A percentile compares a stretch with the other conserved stretches of the same genome.
These are phyloP conservation scores for Meandrusa payeni DNA, from an alignment of 2,888 invertebrate species.

Conservation along the genomic window DNA sequence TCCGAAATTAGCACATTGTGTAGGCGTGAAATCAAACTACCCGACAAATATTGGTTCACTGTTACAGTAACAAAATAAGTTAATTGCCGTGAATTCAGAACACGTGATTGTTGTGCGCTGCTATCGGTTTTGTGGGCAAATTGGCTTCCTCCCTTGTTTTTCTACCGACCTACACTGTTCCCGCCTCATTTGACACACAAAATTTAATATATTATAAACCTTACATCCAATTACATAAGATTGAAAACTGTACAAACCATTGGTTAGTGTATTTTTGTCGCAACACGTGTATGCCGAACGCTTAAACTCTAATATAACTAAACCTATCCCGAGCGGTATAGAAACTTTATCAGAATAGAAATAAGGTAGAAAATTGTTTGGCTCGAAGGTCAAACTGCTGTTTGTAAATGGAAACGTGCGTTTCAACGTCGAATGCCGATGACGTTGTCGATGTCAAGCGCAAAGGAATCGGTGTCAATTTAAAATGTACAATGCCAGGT, in stretches of 20 bases:
- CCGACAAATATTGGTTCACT: conserved; percentile 19
- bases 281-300: conserved; percentile 19
- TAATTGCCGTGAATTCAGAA: conserved; percentile 30
- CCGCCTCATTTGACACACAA: conserved; percentile 34
- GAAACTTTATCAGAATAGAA: not conserved
- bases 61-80: conserved; percentile 27
- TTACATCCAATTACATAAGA: conserved; percentile 20
- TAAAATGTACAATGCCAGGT: conserved; percentile 27
- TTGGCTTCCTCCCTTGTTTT: conserved; percentile 18
- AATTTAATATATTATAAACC: conserved; percentile 21
- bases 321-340: not conserved
- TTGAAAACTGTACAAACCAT: conserved; percentile 12
- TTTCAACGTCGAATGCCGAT: conserved; percentile 23
- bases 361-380: conserved; percentile 3
- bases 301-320: conserved; percentile 5
- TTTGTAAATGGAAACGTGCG: conserved; percentile 13
- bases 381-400: not conserved
- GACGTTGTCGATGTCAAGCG: conserved; percentile 27
- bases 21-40: no score
- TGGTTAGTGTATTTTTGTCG: not conserved
- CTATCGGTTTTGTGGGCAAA: conserved; percentile 7
- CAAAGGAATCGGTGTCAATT: conserved; percentile 30
- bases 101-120: conserved; percentile 26
- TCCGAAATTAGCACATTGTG: no score
- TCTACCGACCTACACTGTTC: conserved; percentile 30